These are phyloP conservation scores for Manis pentadactyla DNA, from an alignment of 2,797 vertebrate genomes.

Conservation along the genomic window DNA sequence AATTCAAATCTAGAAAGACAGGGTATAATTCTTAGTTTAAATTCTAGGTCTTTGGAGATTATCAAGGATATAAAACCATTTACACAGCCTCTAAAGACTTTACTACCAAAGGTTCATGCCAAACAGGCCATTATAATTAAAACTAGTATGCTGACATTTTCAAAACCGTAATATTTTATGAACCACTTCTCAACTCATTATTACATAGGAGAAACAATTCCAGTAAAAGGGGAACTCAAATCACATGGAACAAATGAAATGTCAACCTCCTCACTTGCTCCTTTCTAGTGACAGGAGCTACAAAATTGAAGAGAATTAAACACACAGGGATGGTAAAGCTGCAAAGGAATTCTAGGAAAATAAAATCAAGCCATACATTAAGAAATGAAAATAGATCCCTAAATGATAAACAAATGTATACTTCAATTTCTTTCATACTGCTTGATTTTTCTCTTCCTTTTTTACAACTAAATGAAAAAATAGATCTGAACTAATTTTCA, in stretches of 20 bases:
- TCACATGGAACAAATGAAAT: background rate
- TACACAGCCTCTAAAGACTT: constrained; percentile 6
- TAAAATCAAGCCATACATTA: constrained; percentile 34
- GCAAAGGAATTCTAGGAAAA: background rate
- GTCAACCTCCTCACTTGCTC: background rate
- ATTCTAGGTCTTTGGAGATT: background rate
- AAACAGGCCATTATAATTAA: constrained; percentile 45
- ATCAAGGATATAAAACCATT: background rate
- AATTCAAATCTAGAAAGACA: constrained; percentile 22
- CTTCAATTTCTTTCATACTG: background rate
- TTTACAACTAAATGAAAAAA: background rate
- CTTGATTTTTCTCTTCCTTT: background rate
- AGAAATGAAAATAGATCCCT: background rate
- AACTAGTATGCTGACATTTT: constrained; percentile 12
- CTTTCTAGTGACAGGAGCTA: background rate
- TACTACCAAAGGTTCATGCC: background rate
- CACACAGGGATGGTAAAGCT: background rate
- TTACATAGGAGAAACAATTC: background rate
- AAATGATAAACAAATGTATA: background rate
- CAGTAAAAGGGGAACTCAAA: background rate
- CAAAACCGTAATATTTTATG: constrained; percentile 14
- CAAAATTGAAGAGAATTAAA: constrained; percentile 18
- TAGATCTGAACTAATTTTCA: background rate
- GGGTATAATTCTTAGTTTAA: background rate
- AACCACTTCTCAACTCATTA: constrained; percentile 31